phyloP scores from a whole-genome alignment of 2,113 vertebrate species.

The Triplophysa tibetana region DNA sequence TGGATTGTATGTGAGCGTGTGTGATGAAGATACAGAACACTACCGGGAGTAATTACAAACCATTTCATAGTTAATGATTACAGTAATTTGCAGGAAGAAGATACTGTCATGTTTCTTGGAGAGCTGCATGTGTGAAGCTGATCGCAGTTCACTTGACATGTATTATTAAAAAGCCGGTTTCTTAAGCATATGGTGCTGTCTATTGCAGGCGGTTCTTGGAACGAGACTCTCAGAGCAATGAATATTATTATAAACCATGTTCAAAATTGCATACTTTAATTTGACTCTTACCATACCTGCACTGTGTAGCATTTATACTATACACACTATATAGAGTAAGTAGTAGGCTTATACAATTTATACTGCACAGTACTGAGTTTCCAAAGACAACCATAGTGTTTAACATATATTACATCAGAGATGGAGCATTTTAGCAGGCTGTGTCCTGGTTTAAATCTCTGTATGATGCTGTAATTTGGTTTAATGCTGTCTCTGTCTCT shows the following conservation, averaged over 20 bases:
- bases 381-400: not conserved
- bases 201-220: not conserved
- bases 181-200: slow-evolving; percentile 7
- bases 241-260: not conserved
- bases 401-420: not conserved
- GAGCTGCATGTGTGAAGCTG: not conserved
- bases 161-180: slow-evolving; percentile 36
- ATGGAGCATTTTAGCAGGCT: not conserved
- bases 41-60: not conserved
- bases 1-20: not conserved
- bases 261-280: too few species aligned
- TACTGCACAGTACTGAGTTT: too few species aligned
- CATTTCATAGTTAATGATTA: slow-evolving; percentile 39
- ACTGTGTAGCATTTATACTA: too few species aligned
- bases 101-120: not conserved
- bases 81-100: slow-evolving; percentile 32
- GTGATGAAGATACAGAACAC: not conserved
- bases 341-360: too few species aligned
- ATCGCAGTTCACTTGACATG: not conserved
- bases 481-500: slow-evolving; percentile 15
- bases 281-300: too few species aligned
- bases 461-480: not conserved
- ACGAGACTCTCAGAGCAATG: not conserved
- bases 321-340: too few species aligned
- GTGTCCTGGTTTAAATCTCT: not conserved